Conservation (phyloP, 2,888 invertebrate genomes). For the Rutpela maculata region DNA sequence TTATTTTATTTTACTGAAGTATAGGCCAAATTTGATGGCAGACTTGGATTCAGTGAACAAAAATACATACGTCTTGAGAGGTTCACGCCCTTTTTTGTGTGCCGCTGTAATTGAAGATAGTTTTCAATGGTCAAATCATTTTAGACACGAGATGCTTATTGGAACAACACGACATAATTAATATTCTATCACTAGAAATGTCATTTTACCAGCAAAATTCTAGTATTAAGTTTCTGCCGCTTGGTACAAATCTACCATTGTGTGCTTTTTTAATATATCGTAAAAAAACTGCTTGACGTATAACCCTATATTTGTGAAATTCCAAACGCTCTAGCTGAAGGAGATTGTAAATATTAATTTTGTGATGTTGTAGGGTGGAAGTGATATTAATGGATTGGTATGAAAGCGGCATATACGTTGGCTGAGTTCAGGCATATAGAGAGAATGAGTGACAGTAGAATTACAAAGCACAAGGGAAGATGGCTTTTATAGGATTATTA, state of each 20-base stretch:
- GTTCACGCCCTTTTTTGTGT: too few species aligned
- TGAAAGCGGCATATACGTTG: background rate
- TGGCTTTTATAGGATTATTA: background rate
- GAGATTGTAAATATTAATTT: slow-evolving; percentile 7
- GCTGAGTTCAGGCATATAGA: background rate
- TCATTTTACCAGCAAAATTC: background rate
- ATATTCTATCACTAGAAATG: background rate
- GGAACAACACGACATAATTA: too few species aligned
- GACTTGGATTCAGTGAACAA: too few species aligned
- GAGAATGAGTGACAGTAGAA: background rate
- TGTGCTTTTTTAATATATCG: background rate
- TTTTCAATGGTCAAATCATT: too few species aligned
- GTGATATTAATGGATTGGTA: background rate
- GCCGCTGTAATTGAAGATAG: too few species aligned
- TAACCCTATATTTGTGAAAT: slow-evolving; percentile 3
- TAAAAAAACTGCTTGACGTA: background rate
- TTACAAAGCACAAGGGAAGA: slow-evolving; percentile 7
- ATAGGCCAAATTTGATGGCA: too few species aligned
- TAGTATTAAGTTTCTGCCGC: background rate
- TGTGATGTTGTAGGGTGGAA: slow-evolving; percentile 3
- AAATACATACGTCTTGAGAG: too few species aligned
- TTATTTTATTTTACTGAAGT: too few species aligned
- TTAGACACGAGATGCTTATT: too few species aligned
- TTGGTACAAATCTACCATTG: background rate
- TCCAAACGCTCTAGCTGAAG: background rate